Evolutionary conservation across 2,888 invertebrate genomes (phyloP), one percentile per base, ranked within the genome.

Genomic region (Polymixis flavicincta): DNA sequence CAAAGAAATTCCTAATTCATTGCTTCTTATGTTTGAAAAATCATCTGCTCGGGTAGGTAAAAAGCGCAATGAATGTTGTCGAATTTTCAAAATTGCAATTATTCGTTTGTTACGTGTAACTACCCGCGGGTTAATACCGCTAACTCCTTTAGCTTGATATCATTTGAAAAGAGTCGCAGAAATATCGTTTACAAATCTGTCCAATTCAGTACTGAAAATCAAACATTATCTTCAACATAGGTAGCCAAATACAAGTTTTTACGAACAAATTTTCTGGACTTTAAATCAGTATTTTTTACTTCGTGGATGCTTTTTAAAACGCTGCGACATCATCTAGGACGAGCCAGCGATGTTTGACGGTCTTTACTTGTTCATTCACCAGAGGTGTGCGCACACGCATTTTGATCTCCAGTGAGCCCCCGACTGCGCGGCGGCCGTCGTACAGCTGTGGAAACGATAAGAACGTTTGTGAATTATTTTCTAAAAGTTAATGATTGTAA

Each of bases 291-390:
- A 45, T 13, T 45, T 22, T 42, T 32, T 28, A 28, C 13, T 50
- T n/a, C 0, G 22, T 50, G 1, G 19, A 14, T 3, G 6, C 3
- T 55, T 52, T 14, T 64, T 79, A 72, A 59, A 71, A 55, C 9
- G 50, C 45, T 52, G 70, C 59, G 4, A 55, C 57, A 89, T 97
- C 96, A 94, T 98, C 99, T 79, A 99, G 97, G 70, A 98, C 97
- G 19, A 99, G 97, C 99, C 99, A 99, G 92, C 99, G 98, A 92
- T 99, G 99, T 76, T 98, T 98, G 48, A 98, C 97, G 92, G 98
- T 98, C 91, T 99, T 99, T 13, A 99, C 97, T 94, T 99, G 98
- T 89, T 98, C 99, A n/a, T 98, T 97, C 55, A 98, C 94, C 68
- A 99, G 97, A 0, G 99, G 99, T 90, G 99, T 98, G 75, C 99